Percentiles rank a stretch among this genome's conserved stretches.
These are phyloP conservation scores for Oreortyx pictus DNA, from an alignment of 2,797 vertebrate genomes.

Conservation along the genomic window DNA sequence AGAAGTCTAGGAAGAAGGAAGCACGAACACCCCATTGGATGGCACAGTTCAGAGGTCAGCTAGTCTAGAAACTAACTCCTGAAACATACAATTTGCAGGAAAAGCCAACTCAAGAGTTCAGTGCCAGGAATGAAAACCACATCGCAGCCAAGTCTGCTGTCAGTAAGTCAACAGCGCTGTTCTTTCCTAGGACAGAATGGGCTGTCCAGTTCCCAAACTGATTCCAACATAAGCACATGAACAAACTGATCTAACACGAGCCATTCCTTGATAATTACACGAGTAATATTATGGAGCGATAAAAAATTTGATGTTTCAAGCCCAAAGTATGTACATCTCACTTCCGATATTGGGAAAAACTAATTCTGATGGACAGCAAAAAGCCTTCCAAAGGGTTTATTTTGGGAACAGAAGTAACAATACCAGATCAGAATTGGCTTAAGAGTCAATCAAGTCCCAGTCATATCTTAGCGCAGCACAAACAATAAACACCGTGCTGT, in stretches of 20 bases:
- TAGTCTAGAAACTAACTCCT: neutral
- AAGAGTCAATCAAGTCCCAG: neutral
- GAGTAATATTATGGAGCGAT: neutral
- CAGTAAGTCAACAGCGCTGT: neutral
- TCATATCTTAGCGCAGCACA: accelerated
- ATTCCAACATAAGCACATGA: neutral
- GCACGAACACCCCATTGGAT: neutral
- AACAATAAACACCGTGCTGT: neutral
- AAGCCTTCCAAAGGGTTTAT: neutral
- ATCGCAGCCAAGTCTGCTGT: neutral
- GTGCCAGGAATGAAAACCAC: neutral
- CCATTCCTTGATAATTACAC: neutral
- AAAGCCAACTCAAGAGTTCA: neutral
- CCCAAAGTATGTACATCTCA: neutral
- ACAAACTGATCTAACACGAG: neutral
- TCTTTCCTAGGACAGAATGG: neutral
- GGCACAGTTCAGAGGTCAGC: neutral
- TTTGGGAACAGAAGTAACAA: neutral
- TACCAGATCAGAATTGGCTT: neutral
- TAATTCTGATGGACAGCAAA: neutral
- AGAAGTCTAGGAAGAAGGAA: neutral
- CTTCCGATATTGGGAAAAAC: neutral
- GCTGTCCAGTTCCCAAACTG: neutral
- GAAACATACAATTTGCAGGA: neutral
- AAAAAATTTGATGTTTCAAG: neutral